Base-by-base conservation (phyloP, 2,113 vertebrate species). In the Chauna torquata region DNA sequence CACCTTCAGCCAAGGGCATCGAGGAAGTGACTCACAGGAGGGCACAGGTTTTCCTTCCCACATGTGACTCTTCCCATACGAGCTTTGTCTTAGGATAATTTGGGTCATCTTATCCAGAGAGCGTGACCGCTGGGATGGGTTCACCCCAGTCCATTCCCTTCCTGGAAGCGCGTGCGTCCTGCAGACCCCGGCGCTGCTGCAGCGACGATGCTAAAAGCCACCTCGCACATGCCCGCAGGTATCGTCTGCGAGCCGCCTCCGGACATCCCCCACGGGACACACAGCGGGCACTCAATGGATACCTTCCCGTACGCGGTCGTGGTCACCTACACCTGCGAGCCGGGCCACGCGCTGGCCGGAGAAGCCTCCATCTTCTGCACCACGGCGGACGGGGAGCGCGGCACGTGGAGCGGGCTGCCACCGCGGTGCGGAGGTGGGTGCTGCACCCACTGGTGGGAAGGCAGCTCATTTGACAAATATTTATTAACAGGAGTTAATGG, bases 281-380 rank as follows among this genome's bases (percentile, higher is more conserved):
- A 96, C 94, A 55, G 6, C 1, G 78, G 91, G 8, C 70, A 8
- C 52, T 36, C 1, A 8, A 72, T 6, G 24, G 78, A 70, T 16
- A 38, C 68, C 55, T 98, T 97, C 94, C 64, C 36, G 82, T 96
- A 91, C 8, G 94, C 83, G 9, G 77, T 88, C 1, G 62, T 90
- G 74, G 96, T 98, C 82, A 97, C 75, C 57, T 98, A 98, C 90
- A 72, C 7, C 23, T 98, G 97, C 2, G 50, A 81, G 4, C 2
- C 42, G 2, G 96, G 92, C 38, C 92, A 90, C 80, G 16, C 16
- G 0, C 96, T 94, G 17, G 23, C 80, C 5, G 97, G 97, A 59
- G 52, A 95, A 5, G 6, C 83, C 16, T 95, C 90, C 70, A 86
- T 97, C 64, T 44, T 85, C 82, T 98, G 97, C 45, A 96, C 68